Conservation (phyloP, 2,113 vertebrate species). For the Caracal caracal region DNA sequence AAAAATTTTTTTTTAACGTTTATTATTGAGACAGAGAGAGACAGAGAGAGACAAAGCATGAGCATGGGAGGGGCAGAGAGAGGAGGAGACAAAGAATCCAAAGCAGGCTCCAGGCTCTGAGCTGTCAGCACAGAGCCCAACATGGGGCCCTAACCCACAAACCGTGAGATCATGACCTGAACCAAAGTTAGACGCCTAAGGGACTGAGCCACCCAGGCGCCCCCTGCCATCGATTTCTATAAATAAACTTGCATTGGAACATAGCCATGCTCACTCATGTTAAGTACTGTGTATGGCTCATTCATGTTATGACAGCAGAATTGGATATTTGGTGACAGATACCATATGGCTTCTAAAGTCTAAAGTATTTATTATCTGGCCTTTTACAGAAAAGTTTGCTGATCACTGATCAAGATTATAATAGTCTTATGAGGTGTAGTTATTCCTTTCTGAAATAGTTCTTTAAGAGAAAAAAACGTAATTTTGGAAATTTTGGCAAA, state of each 20-base stretch:
- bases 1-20: too few species aligned
- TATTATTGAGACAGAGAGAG: too few species aligned
- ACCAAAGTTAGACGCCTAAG: too few species aligned
- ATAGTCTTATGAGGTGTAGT: neutral
- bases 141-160: too few species aligned
- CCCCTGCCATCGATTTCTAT: neutral
- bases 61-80: too few species aligned
- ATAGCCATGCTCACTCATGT: neutral
- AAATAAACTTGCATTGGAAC: neutral
- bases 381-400: neutral
- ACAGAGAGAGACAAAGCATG: too few species aligned
- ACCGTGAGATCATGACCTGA: too few species aligned
- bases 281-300: neutral
- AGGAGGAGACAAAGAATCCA: too few species aligned
- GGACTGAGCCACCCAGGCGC: too few species aligned
- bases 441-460: neutral
- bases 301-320: neutral
- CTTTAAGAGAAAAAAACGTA: neutral
- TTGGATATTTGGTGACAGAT: neutral
- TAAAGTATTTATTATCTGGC: neutral
- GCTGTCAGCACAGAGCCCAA: too few species aligned
- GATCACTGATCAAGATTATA: neutral
- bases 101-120: too few species aligned
- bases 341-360: neutral
- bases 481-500: neutral